Conservation (phyloP, 1,140 invertebrate species). For the Centruroides sculpturatus region DNA sequence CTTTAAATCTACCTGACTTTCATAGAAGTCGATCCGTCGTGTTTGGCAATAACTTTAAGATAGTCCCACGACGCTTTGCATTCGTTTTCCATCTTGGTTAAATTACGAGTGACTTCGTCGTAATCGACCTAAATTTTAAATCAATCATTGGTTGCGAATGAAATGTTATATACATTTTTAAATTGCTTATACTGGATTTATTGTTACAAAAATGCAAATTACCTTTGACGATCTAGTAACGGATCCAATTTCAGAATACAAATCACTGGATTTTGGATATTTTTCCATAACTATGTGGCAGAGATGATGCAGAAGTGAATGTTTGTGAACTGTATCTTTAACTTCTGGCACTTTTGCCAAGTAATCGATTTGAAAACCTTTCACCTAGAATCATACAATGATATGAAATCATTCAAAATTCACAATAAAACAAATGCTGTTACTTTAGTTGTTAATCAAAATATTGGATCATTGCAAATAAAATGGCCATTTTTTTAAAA, state of each 20-base stretch:
- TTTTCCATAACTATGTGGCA: slow-evolving; percentile 96
- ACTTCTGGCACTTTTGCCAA: slow-evolving; percentile 96
- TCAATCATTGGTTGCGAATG: no score
- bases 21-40: slow-evolving; percentile 70
- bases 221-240: slow-evolving; percentile 72
- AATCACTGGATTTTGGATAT: slow-evolving; percentile 74
- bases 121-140: slow-evolving; percentile 58
- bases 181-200: no score
- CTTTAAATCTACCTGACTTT: slow-evolving; percentile 55
- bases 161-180: no score
- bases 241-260: slow-evolving; percentile 93
- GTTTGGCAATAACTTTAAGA: slow-evolving; percentile 87
- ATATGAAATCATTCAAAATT: no score
- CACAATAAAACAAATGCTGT: no score
- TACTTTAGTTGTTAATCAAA: no score
- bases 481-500: no score
- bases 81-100: slow-evolving; percentile 77
- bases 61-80: slow-evolving; percentile 97
- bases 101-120: slow-evolving; percentile 68
- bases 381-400: slow-evolving; percentile 42
- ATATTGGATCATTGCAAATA: no score
- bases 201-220: slow-evolving; percentile 2
- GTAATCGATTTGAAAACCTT: slow-evolving; percentile 97
- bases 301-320: slow-evolving; percentile 90
- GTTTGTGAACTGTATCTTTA: slow-evolving; percentile 97